Percentiles rank a stretch among this genome's conserved stretches.
Evolutionary conservation across 2,797 vertebrate genomes (phyloP).

Genomic region (Myotis findleyi): DNA sequence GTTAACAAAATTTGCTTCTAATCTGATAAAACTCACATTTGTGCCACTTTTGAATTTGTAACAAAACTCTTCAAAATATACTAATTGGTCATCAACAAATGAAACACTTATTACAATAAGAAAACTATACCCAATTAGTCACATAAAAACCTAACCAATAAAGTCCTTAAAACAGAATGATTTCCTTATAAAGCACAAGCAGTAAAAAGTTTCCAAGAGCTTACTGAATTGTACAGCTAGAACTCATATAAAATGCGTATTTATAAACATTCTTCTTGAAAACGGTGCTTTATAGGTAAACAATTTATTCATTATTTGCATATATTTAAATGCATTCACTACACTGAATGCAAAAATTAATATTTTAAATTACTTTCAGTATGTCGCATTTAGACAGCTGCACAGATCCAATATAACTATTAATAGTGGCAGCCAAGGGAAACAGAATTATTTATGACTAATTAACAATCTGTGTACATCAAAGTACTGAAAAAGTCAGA

Average conservation of each 20-base stretch:
- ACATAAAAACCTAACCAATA: slow-evolving; percentile 16
- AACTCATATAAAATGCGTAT: not conserved
- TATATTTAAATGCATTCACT: not conserved
- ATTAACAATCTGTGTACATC: not conserved
- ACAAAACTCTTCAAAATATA: slow-evolving; percentile 53
- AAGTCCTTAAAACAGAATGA: not conserved
- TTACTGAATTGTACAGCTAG: not conserved
- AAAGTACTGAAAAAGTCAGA: not conserved
- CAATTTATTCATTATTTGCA: slow-evolving; percentile 24
- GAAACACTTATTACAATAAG: not conserved
- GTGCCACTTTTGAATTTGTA: not conserved
- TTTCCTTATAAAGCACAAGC: not conserved
- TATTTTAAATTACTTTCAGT: slow-evolving; percentile 3
- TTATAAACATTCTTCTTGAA: slow-evolving; percentile 55
- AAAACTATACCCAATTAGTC: slow-evolving; percentile 21
- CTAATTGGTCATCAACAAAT: slow-evolving; percentile 18
- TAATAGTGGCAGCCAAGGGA: not conserved
- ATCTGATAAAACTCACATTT: slow-evolving; percentile 12
- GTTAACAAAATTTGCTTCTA: slow-evolving; percentile 27
- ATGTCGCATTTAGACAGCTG: slow-evolving; percentile 28
- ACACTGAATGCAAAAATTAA: slow-evolving; percentile 11
- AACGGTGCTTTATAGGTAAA: not conserved
- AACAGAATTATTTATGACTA: not conserved
- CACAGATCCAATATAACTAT: not conserved
- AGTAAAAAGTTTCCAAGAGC: slow-evolving; percentile 8